phyloP scores from a whole-genome alignment of 1,140 invertebrate genomes.

The Chironomus striatipennis region DNA sequence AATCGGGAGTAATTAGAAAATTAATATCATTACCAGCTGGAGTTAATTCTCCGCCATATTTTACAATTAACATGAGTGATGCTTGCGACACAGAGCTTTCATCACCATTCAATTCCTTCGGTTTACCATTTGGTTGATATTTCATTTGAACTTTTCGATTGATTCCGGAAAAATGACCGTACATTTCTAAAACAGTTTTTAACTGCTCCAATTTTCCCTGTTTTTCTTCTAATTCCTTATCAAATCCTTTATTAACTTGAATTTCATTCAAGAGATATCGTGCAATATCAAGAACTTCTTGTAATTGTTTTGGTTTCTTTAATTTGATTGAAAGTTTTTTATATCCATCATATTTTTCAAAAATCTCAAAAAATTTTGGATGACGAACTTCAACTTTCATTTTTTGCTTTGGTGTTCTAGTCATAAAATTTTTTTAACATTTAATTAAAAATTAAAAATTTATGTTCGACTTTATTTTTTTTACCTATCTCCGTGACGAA shows the following conservation, averaged over 20 bases:
- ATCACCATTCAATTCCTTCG: constrained; percentile 87
- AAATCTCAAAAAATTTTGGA: constrained; percentile 98
- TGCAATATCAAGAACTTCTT: constrained; percentile 94
- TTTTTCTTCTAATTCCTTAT: constrained; percentile 93
- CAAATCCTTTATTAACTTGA: constrained; percentile 61
- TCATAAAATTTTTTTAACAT: no score
- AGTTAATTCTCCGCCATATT: constrained; percentile 99
- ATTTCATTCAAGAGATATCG: constrained; percentile 81
- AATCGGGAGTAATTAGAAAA: no score
- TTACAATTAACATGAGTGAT: constrained; percentile 88
- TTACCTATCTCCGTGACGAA: constrained; percentile 95
- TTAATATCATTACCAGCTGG: constrained; percentile 75
- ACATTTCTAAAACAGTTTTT: constrained; percentile 98
- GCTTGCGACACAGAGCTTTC: constrained; percentile 70
- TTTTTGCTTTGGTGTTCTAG: constrained; percentile 99
- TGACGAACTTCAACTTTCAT: constrained; percentile 99
- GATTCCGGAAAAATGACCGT: constrained; percentile 99
- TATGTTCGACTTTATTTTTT: no score
- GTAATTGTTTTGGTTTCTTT: constrained; percentile 94
- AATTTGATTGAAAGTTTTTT: constrained; percentile 95
- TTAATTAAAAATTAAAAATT: no score
- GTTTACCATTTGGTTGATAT: constrained; percentile 92
- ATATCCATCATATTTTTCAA: constrained; percentile 94
- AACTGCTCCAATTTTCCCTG: constrained; percentile 95
- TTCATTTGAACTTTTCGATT: constrained; percentile 99